Evolutionary conservation across 2,888 invertebrate genomes (phyloP).

Genomic region (Himalopsyche anomala): DNA sequence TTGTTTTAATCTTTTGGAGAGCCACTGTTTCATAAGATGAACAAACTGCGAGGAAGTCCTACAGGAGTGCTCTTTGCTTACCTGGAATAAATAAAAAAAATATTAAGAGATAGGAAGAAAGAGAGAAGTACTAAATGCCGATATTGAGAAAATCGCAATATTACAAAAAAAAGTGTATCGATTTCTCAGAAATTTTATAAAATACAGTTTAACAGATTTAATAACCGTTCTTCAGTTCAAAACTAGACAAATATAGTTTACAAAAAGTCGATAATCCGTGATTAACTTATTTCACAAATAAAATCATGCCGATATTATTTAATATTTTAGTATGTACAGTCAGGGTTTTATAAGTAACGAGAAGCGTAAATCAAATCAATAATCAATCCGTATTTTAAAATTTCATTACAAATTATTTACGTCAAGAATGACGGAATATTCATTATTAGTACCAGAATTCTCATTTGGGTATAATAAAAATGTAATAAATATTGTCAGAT

Average conservation of each 20-base stretch:
- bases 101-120: neutral
- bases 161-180: neutral
- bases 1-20: neutral
- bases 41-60: neutral
- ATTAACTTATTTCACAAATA: too few species aligned
- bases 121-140: neutral
- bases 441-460: too few species aligned
- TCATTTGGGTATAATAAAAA: too few species aligned
- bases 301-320: too few species aligned
- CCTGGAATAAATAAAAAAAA: conserved; percentile 52
- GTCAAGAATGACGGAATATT: too few species aligned
- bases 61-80: conserved; percentile 36
- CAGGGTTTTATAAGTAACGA: too few species aligned
- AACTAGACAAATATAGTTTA: neutral
- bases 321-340: too few species aligned
- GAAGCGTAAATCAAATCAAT: too few species aligned
- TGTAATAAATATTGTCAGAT: too few species aligned
- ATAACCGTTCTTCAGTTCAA: neutral
- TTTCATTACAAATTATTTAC: too few species aligned
- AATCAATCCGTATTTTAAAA: too few species aligned
- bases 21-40: neutral
- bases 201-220: neutral
- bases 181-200: neutral
- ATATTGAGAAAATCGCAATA: neutral
- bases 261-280: neutral